Base-by-base conservation (phyloP, 2,797 vertebrate genomes). In the Melopsittacus undulatus region DNA sequence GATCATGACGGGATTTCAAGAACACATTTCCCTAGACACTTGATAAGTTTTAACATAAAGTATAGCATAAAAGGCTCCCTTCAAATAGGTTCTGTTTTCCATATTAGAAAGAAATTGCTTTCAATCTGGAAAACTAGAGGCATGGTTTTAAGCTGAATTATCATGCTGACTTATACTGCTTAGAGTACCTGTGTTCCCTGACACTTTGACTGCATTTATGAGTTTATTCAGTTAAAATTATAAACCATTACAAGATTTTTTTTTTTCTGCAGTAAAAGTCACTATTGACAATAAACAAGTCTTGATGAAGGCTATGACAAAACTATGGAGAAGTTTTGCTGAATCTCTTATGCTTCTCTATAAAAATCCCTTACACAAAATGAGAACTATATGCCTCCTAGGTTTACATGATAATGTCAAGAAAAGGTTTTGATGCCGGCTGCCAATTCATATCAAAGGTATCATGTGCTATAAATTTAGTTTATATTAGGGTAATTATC, bases 401-500 rank as follows among this genome's bases (percentile, higher is more conserved):
- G 67, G 70, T 96, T 97, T 94, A 93, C 34, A 21, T 24, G 92
- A 78, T 89, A 96, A 97, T 93, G 95, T 96, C 72, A 84, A 91
- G 96, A 74, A 91, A 94, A 96, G 92, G 74, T 90, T 96, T 96
- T 90, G 82, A 70, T 95, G 94, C 90, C 75, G 95, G 85, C 78
- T 95, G 88, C 90, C 85, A 92, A 92, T 95, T 83, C 69, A 90
- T 83, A 93, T 86, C 83, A 93, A 95, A 97, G 40, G 79, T 91
- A 94, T 94, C 92, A 76, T 90, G 89, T 89, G 91, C 92, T 94
- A 95, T 97, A 98, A 98, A 98, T 98, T 97, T 96, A 90, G 83
- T 97, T 97, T 97, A 96, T 97, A 95, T 95, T 92, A 89, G 87
- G 82, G 87, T 97, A 97, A 98, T 98, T 98, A 98, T 95, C 90